Conservation (phyloP, 2,888 invertebrate genomes). For the Cyclophora punctaria region DNA sequence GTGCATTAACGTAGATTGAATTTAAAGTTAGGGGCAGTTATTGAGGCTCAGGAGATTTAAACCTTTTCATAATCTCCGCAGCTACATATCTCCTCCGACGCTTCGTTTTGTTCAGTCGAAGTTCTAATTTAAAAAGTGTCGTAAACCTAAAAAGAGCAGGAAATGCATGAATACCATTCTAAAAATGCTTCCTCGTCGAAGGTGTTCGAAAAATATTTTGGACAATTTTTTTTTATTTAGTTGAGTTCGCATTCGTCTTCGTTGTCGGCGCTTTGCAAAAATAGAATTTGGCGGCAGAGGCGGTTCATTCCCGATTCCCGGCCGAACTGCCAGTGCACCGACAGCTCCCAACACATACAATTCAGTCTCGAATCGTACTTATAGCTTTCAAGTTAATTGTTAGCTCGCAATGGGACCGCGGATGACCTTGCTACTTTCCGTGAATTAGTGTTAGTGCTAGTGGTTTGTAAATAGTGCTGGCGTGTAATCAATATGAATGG, state of each 20-base stretch:
- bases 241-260: constrained; percentile 58
- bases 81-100: too few relatives aligned
- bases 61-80: too few relatives aligned
- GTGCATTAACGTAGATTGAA: constrained; percentile 9
- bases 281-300: constrained; percentile 71
- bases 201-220: constrained; percentile 39
- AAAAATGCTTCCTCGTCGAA: constrained; percentile 22
- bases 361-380: constrained; percentile 31
- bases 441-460: constrained; percentile 11
- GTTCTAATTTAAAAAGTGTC: not conserved
- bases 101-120: not conserved
- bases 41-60: not conserved
- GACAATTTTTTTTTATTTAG: constrained; percentile 50
- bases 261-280: constrained; percentile 70
- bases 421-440: constrained; percentile 3
- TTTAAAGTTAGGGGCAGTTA: not conserved
- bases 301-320: constrained; percentile 61
- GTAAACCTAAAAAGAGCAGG: constrained; percentile 5
- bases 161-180: constrained; percentile 19
- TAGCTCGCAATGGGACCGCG: constrained; percentile 9
- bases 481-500: constrained; percentile 60
- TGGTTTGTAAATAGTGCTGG: constrained; percentile 24
- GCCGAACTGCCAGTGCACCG: constrained; percentile 56
- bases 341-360: constrained; percentile 51
- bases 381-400: constrained; percentile 10